phyloP scores from a whole-genome alignment of 1,140 invertebrate genomes.

The Portunus trituberculatus region DNA sequence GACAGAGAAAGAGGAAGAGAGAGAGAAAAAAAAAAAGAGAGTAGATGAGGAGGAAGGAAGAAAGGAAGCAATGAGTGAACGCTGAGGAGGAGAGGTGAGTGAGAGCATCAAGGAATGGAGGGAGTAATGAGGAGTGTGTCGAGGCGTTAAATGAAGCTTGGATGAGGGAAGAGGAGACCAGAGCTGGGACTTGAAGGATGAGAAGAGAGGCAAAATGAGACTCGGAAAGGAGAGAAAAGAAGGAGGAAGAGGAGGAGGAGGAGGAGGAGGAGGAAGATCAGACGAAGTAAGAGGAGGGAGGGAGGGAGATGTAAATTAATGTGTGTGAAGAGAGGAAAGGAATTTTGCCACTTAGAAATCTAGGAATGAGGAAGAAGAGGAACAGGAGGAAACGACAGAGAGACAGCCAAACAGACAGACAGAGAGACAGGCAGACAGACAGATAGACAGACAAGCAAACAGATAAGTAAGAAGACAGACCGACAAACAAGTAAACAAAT shows the following conservation, averaged over 20 bases:
- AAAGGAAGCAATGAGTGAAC: not conserved
- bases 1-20: not conserved
- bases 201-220: not conserved
- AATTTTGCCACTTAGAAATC: no score
- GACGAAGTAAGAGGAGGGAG: not conserved
- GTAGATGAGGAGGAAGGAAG: not conserved
- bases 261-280: not conserved
- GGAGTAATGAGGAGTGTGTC: not conserved
- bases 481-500: no score
- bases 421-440: no score
- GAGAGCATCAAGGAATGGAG: not conserved
- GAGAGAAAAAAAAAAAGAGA: not conserved
- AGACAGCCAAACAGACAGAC: no score
- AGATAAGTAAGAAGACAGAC: no score
- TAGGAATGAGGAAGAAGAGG: no score
- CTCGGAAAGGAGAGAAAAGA: not conserved
- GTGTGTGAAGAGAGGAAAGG: no score
- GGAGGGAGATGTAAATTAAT: not conserved
- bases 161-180: not conserved
- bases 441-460: no score
- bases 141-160: not conserved
- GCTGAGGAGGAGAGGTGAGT: not conserved
- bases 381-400: no score
- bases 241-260: not conserved
- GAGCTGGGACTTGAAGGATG: not conserved